Base-by-base conservation (phyloP, 2,888 invertebrate genomes). In the Frankliniella intonsa region DNA sequence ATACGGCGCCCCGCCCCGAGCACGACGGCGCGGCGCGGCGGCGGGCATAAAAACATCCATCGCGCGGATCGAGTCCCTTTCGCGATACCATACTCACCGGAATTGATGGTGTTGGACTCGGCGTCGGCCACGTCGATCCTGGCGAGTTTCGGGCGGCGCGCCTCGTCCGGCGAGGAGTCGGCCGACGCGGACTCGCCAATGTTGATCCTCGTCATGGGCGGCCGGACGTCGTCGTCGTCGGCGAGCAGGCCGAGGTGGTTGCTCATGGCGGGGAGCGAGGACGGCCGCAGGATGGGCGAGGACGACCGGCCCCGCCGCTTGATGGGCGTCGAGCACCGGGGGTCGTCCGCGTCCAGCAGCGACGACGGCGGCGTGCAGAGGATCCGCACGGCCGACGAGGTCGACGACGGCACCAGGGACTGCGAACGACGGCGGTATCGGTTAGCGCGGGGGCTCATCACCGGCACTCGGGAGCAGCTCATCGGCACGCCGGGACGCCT, bases 71-170 rank as follows among this genome's bases (percentile, higher is more conserved):
- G 38, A 38, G 3, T 5, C 5, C 38, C 2, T 38, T 5, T 38
- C 38, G 38, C 38, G 38, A 38, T 38, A 38, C 38, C 49, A 69
- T 65, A 90, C 94, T 94, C 88, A 96, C 96, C 96, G 89, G 95
- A 95, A 89, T 95, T 95, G 89, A 95, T 94, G 83, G 96, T 96
- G 87, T 96, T 96, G 55, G 95, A 95, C 88, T 96, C 96, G 81
- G 96, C 96, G 87, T 96, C 96, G 84, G 93, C 95, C 62, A 94
- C 92, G 88, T 94, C 95, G 82, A 94, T 94, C 87, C 95, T 91
- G 76, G 69, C 69, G 22, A 92, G 92, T 86, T 95, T 94, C 88
- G 94, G 94, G 84, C 91, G 90, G 80, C 89, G 87, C 84, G 90
- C 90, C 85, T 92, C 92, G 84, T 90, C 90, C 80, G 91, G 91